Evolutionary conservation across 2,113 vertebrate species (phyloP), one percentile per base, ranked within the genome.

Genomic region (Macrotus californicus): DNA sequence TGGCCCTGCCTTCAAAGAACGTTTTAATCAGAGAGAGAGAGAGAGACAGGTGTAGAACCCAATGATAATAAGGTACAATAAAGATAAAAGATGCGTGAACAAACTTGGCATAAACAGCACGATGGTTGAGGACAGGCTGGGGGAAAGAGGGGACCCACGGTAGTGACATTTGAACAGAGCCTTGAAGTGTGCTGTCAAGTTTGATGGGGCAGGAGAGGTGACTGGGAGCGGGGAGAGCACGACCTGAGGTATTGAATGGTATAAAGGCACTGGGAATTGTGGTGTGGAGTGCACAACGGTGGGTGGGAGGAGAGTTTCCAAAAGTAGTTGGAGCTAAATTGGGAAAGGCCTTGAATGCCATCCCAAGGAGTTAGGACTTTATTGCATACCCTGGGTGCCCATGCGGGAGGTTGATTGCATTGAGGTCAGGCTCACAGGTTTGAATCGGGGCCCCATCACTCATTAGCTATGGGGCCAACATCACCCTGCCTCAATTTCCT

Each of bases 11-110:
- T 94, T 67, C 59, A 54, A 29, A 91, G 93, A 56, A 36, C 52
- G 21, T 50, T 76, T 50, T 43, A 64, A 85, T 52, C 46, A 48
- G 79, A 43, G 59, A 66, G 64, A 31, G 29, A 9, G 61, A 31
- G 81, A 50, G 50, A 50, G 52, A 59, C 26, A 96, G 96, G 95
- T 96, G 93, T 50, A 50, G 56, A 39, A 7, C 61, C 15, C 54
- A 31, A 22, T 70, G 61, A 41, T 76, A 34, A 52, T 82, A 41
- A 50, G 75, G 18, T 48, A 31, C 46, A 26, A n/a, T 89, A 75
- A 46, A 85, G 84, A 86, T 64, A 50, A 76, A 43, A 66, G 64
- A 10, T 36, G 46, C 5, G 19, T 26, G 79, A 59, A 12, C 69
- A 50, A 29, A 39, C 59, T 14, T 0, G 36, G 73, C 41, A 10